Evolutionary conservation across 2,888 invertebrate species (phyloP), one percentile per base, ranked within the genome.

Genomic region (Cryptophagus acutangulus): DNA sequence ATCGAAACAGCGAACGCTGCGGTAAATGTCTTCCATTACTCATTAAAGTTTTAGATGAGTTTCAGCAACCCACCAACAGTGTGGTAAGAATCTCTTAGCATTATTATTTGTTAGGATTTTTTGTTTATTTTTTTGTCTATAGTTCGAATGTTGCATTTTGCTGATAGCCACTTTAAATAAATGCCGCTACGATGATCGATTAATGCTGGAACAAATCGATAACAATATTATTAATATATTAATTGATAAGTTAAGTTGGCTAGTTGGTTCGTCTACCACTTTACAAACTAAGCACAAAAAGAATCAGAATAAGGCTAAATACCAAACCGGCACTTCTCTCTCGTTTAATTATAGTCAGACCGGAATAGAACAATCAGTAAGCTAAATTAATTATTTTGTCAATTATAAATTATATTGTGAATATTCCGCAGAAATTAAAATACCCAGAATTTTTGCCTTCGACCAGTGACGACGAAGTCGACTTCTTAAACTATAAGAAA

Each of bases 71-170:
- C 2, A 51, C 50, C 2, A 53, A 57, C 14, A 46, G 43, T 24
- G 48, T 54, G 5, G 57, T 61, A 45, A 52, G 53, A 47, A 44
- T 31, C n/a, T n/a, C n/a, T n/a, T n/a, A n/a, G n/a, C n/a, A n/a
- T n/a, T n/a, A n/a, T n/a, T n/a, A n/a, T n/a, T n/a, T n/a, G n/a
- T n/a, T n/a, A n/a, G n/a, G n/a, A n/a, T n/a, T 26, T 44, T n/a
- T 30, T 38, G 36, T 41, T 17, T 15, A 2, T 10, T 39, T 15
- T 30, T 41, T 33, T 38, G 36, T 52, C n/a, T 52, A 40, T 40
- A 63, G 54, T 44, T 66, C n/a, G 58, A 65, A 45, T 61, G 61
- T 42, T 62, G 60, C 40, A 55, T 59, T 25, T 48, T 67, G 13
- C 55, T 69, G 8, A 43, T 65, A 6, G 46, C 55, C 13, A 61